Percentiles rank a stretch among this genome's conserved stretches.
Conservation (phyloP, 2,888 invertebrate species). For the Dinocampus coccinellae region DNA sequence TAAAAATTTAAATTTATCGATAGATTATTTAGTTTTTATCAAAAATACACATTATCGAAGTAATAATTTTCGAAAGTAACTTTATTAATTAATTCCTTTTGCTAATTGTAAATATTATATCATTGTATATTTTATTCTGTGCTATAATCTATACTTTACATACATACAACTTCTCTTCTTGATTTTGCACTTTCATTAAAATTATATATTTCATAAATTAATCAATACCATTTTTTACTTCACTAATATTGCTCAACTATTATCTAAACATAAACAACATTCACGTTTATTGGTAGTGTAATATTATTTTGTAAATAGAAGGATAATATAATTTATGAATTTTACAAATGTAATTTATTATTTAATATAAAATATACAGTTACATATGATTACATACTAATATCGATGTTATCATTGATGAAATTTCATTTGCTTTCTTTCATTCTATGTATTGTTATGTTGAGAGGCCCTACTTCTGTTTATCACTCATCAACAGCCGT, state of each 20-base stretch:
- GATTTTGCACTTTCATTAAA: conserved; percentile 51
- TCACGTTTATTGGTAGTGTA: background rate
- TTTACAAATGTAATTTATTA: no score
- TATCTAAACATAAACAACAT: background rate
- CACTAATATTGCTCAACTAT: conserved; percentile 18
- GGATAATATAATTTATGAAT: no score
- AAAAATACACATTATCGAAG: background rate
- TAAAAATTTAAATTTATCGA: background rate
- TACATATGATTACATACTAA: no score
- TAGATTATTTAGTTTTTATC: background rate
- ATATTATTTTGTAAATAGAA: background rate
- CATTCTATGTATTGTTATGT: no score
- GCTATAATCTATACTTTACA: conserved; percentile 55
- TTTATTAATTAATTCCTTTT: conserved; percentile 34
- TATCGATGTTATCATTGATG: no score
- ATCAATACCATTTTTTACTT: conserved; percentile 44
- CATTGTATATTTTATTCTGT: conserved; percentile 60
- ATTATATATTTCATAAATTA: conserved; percentile 43
- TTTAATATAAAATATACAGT: no score
- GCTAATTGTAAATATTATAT: conserved; percentile 48
- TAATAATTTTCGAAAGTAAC: background rate
- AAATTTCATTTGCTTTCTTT: no score
- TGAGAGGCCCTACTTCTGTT: no score
- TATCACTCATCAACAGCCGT: background rate
- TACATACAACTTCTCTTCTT: conserved; percentile 48